Evolutionary conservation across 1,140 invertebrate genomes (phyloP), one percentile per base, ranked within the genome.

Genomic region (Trachymyrmex cornetzi): DNA sequence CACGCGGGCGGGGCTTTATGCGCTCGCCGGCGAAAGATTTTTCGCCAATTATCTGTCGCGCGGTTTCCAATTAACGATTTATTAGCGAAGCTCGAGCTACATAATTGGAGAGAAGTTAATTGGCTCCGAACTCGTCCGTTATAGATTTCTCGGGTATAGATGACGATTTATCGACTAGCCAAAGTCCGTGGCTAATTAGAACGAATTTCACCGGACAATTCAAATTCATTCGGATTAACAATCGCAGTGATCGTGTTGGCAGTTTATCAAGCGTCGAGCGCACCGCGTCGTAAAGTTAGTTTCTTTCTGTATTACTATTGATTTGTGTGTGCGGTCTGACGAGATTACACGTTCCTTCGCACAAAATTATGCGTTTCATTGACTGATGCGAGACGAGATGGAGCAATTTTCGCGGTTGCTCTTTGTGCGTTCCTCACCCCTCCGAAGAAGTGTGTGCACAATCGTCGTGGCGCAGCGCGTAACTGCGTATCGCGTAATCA

Each of bases 401-500:
- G 69, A 61, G 80, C 69, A 84, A 84, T 84, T 84, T 75, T 74
- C 80, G 69, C 80, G 69, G 80, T 84, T 84, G 80, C 80, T 84
- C 57, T 84, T 84, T 84, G 80, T 75, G 22, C 55, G 55, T 75
- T 61, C 53, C 67, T 75, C 80, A 75, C 69, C 75, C 82, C 48
- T 66, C 82, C 82, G 59, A 55, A 79, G 71, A 44, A 85, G 59
- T 12, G 82, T 12, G 82, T 66, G 61, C 30, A 66, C 59, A 79
- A 64, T 75, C 74, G 63, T 57, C 19, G 38, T 77, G 55, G 34
- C 63, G 86, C 59, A 79, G 79, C 34, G 71, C 85, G 63, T 88
- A 91, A 91, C 90, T 63, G 90, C 71, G 87, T 90, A 90, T 88
- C 90, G 92, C 93, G 90, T 94, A 92, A 94, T 94, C 92, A 92